These are phyloP conservation scores for Dermochelys coriacea DNA, from an alignment of 2,797 vertebrate species.

Conservation along the genomic window DNA sequence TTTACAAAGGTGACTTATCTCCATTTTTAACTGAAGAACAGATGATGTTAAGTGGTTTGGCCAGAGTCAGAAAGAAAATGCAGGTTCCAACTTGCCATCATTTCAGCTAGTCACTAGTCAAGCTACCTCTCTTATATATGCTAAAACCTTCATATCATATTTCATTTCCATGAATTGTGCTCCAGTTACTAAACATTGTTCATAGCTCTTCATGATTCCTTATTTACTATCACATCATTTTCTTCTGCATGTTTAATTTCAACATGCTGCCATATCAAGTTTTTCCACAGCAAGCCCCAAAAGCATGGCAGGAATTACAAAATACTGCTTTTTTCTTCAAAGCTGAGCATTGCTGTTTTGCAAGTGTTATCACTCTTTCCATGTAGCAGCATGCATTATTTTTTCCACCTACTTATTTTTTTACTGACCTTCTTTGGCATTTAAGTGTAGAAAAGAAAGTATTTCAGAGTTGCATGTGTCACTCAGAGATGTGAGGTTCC, in stretches of 20 bases:
- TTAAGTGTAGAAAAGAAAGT: slow-evolving; percentile 69
- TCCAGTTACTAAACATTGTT: background rate
- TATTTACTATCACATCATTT: background rate
- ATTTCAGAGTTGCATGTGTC: slow-evolving; percentile 68
- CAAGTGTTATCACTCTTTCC: slow-evolving; percentile 51
- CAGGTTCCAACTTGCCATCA: background rate
- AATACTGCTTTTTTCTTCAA: slow-evolving; percentile 48
- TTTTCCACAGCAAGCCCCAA: slow-evolving; percentile 44
- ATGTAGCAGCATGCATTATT: slow-evolving; percentile 56
- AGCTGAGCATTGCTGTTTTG: slow-evolving; percentile 53
- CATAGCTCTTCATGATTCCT: background rate
- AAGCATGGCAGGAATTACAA: slow-evolving; percentile 57
- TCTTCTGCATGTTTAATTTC: slow-evolving; percentile 2
- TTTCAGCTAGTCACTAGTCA: background rate
- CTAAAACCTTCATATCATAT: background rate
- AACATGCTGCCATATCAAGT: slow-evolving; percentile 32
- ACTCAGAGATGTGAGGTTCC: slow-evolving; percentile 72
- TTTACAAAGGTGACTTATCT: background rate
- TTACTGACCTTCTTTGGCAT: slow-evolving; percentile 63
- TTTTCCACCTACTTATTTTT: slow-evolving; percentile 51
- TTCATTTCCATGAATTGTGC: slow-evolving; percentile 3
- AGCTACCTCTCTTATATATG: background rate
- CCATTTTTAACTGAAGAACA: background rate
- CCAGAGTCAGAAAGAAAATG: background rate
- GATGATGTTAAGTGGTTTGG: background rate